Base-by-base conservation (phyloP, 2,888 invertebrate genomes). In the Heliothis peltigera region DNA sequence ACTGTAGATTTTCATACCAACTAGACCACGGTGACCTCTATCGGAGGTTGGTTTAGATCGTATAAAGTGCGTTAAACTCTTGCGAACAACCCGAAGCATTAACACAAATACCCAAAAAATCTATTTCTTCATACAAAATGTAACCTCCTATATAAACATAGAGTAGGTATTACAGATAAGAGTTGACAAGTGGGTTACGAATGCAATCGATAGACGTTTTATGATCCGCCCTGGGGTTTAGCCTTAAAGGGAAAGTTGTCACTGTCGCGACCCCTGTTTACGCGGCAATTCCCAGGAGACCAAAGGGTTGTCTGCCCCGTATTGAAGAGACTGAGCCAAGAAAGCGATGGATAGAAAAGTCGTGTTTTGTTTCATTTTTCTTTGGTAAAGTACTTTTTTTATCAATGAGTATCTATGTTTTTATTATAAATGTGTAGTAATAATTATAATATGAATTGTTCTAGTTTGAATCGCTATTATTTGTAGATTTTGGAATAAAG, bases 231-330 rank as follows among this genome's bases (percentile, higher is more conserved):
- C 51, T 32, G 28, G 39, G 56, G 54, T 57, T 58, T 46, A 68
- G 65, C 48, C 58, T 66, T 63, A 59, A 19, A 55, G 63, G 70
- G 62, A 44, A 60, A 65, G 59, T 71, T 67, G 49, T 58, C 48
- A 48, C 28, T 17, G 25, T 48, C 49, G 10, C 32, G 42, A 62
- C 25, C 55, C 56, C 49, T 70, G 69, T 76, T 66, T 72, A 46
- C 17, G 15, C 46, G 22, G 52, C 7, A 15, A 52, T 32, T 56
- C 66, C 52, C 48, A 5, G 12, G 49, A 55, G 59, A 52, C 42
- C 18, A 25, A 61, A 65, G 58, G 53, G 60, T 78, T 63, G 44
- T 25, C 5, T n/a, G 1, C 21, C 55, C 52, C 4, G 18, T n/a
- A 25, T n/a, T 18, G 7, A 25, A 25, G 53, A 39, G n/a, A 12